Conservation (phyloP, 2,888 invertebrate genomes). For the Dolichomitus sp. region DNA sequence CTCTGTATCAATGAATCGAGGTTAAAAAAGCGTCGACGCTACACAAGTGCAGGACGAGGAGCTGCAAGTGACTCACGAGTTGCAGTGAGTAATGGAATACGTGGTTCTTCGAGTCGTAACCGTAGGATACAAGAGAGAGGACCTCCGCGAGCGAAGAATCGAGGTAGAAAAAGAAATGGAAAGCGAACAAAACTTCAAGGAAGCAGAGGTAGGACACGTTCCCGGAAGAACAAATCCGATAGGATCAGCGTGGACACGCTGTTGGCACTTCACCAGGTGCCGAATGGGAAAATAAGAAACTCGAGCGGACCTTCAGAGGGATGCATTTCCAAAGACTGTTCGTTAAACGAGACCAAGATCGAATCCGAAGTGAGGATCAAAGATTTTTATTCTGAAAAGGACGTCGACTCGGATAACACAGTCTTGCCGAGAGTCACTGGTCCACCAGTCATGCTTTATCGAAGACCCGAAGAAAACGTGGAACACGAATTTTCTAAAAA, state of each 20-base stretch:
- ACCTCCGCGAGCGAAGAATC: conserved; percentile 72
- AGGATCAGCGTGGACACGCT: conserved; percentile 24
- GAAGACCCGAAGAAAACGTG: conserved; percentile 72
- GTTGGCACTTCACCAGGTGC: conserved; percentile 32
- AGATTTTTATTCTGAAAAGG: conserved; percentile 38
- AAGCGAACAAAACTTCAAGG: conserved; percentile 62
- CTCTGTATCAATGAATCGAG: conserved; percentile 40
- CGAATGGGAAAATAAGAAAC: conserved; percentile 13
- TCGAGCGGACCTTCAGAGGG: conserved; percentile 1
- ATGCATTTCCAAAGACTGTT: conserved; percentile 29
- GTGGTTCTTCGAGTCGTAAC: conserved; percentile 66
- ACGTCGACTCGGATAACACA: conserved; percentile 59
- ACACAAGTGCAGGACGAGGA: conserved; percentile 56
- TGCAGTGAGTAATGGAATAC: conserved; percentile 66
- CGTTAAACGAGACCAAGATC: conserved; percentile 34
- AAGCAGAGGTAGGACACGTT: conserved; percentile 25
- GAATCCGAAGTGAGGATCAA: background rate
- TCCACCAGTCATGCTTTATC: conserved; percentile 44
- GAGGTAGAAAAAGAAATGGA: conserved; percentile 71
- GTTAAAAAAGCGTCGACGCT: conserved; percentile 64
- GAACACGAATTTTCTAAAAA: conserved; percentile 80
- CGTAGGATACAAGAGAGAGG: conserved; percentile 54
- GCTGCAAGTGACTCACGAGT: conserved; percentile 46
- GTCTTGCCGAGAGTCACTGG: conserved; percentile 51
- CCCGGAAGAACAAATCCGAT: conserved; percentile 50